Percentiles rank a stretch among this genome's conserved stretches.
Evolutionary conservation across 2,888 invertebrate species (phyloP).

Genomic region (Lapara coniferarum): DNA sequence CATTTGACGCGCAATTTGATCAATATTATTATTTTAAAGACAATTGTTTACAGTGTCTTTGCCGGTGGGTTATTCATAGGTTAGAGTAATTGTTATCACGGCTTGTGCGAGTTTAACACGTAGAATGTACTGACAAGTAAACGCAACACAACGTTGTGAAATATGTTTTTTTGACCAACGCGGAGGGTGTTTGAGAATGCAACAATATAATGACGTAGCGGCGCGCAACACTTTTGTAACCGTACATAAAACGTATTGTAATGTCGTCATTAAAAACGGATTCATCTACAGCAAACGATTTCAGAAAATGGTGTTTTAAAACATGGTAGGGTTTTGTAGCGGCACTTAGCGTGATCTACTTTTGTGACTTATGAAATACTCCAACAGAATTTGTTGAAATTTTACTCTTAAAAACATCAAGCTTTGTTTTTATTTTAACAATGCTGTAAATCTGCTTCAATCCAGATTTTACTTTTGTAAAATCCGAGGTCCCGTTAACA

Average conservation of each 20-base stretch:
- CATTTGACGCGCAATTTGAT: too few relatives aligned
- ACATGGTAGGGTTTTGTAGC: background rate
- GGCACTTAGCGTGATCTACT: background rate
- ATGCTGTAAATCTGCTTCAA: background rate
- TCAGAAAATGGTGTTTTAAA: background rate
- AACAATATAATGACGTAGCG: conserved; percentile 16
- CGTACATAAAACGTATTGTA: background rate
- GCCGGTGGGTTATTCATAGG: background rate
- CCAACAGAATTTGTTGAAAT: too few relatives aligned
- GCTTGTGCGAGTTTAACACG: background rate
- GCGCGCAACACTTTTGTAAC: conserved; percentile 23
- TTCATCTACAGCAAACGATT: background rate
- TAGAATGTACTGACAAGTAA: background rate
- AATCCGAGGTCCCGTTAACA: too few relatives aligned
- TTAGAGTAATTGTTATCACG: background rate
- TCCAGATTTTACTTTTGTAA: background rate
- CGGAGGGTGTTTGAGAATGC: conserved; percentile 18
- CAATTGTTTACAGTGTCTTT: background rate
- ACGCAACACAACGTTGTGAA: conserved; percentile 18
- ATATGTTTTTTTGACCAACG: conserved; percentile 20
- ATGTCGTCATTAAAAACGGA: conserved; percentile 11
- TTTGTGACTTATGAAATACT: too few relatives aligned
- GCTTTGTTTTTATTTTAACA: too few relatives aligned
- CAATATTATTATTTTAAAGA: background rate
- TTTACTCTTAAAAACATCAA: too few relatives aligned